Conservation (phyloP, 2,888 invertebrate genomes). For the Caenorhabditis sp. region DNA sequence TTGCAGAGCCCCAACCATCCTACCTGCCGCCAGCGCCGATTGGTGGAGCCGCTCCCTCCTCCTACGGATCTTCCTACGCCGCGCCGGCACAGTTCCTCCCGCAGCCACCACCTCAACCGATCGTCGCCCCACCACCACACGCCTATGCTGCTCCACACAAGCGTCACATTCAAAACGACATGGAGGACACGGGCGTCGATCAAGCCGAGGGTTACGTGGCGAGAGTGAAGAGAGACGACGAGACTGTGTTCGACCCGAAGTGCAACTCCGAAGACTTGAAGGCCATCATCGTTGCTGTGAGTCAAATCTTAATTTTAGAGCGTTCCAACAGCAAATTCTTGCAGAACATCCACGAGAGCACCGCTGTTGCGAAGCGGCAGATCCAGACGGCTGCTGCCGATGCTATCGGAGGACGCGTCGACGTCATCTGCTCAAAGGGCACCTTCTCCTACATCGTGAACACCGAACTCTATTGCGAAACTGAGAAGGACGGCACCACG, state of each 20-base stretch:
- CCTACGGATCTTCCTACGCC: slow-evolving; percentile 30
- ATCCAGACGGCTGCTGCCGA: slow-evolving; percentile 69
- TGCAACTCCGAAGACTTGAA: slow-evolving; percentile 70
- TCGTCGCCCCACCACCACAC: slow-evolving; percentile 49
- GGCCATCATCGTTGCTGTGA: slow-evolving; percentile 64
- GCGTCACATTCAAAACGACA: slow-evolving; percentile 32
- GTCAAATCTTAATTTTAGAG: neutral
- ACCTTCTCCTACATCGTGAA: slow-evolving; percentile 77
- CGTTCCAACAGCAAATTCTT: slow-evolving; percentile 9
- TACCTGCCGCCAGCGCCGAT: no score
- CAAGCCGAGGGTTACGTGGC: slow-evolving; percentile 45
- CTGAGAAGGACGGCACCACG: slow-evolving; percentile 72
- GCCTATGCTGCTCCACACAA: slow-evolving; percentile 49
- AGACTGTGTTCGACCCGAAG: slow-evolving; percentile 69
- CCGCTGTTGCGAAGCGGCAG: slow-evolving; percentile 72
- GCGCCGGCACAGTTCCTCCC: slow-evolving; percentile 16
- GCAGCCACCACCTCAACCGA: slow-evolving; percentile 36
- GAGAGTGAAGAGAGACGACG: slow-evolving; percentile 62
- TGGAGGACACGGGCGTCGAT: slow-evolving; percentile 47
- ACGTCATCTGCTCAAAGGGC: slow-evolving; percentile 75
- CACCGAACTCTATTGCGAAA: slow-evolving; percentile 69
- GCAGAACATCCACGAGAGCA: slow-evolving; percentile 74
- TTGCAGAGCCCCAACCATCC: slow-evolving; percentile 28
- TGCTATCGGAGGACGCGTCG: slow-evolving; percentile 66
- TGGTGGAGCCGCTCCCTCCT: slow-evolving; percentile 24